A percentile compares a stretch with the other conserved stretches of the same genome.
These are phyloP conservation scores for Morone chrysops DNA, from an alignment of 2,113 vertebrate genomes.

Conservation along the genomic window DNA sequence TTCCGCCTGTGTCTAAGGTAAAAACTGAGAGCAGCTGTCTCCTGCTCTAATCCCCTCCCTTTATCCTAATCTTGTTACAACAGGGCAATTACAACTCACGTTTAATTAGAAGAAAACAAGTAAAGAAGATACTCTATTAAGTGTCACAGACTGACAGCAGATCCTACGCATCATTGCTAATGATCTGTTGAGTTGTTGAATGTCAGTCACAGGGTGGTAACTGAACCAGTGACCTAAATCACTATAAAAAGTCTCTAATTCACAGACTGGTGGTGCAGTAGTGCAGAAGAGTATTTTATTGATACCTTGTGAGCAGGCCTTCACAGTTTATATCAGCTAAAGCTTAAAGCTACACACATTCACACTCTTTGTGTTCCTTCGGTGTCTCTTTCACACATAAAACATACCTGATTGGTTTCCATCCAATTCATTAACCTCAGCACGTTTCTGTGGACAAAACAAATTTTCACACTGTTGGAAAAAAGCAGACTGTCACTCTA, in stretches of 20 bases:
- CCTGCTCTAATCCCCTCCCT: constrained; percentile 72
- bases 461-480: constrained; percentile 62
- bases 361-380: no score
- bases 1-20: constrained; percentile 34
- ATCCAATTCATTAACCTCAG: constrained; percentile 70
- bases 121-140: constrained; percentile 34
- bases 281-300: background rate
- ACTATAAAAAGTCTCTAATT: background rate
- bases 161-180: background rate
- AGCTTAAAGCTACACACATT: background rate
- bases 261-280: background rate
- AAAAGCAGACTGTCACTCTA: background rate
- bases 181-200: constrained; percentile 1
- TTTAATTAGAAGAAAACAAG: constrained; percentile 65
- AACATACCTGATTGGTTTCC: constrained; percentile 73
- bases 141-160: background rate
- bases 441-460: constrained; percentile 31
- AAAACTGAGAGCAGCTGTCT: constrained; percentile 73
- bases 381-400: background rate
- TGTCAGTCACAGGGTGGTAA: background rate
- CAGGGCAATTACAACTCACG: constrained; percentile 67
- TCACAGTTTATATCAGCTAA: background rate
- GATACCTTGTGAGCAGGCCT: background rate
- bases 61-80: constrained; percentile 83
- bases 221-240: background rate